A percentile compares a stretch with the other conserved stretches of the same genome.
Conservation (phyloP, 2,888 invertebrate species). For the Ochropacha duplaris region DNA sequence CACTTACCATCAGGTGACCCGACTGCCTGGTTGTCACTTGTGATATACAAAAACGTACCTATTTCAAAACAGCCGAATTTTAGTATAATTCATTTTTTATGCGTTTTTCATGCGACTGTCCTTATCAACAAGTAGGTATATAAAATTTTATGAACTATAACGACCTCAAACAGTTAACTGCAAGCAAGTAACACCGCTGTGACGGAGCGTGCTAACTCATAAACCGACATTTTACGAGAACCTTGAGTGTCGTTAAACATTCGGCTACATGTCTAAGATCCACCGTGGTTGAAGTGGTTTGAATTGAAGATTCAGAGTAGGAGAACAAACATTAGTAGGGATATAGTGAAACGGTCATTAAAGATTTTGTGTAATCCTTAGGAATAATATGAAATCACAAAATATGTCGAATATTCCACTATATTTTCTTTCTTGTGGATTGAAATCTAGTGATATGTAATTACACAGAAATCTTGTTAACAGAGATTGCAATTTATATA, state of each 20-base stretch:
- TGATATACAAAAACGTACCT: neutral
- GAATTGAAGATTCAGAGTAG: neutral
- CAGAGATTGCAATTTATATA: too few species aligned
- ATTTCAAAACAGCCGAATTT: neutral
- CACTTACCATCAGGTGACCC: too few species aligned
- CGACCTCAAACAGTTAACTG: constrained; percentile 40
- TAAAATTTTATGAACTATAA: constrained; percentile 50
- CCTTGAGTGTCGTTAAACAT: constrained; percentile 40
- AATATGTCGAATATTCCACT: too few species aligned
- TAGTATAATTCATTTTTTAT: neutral
- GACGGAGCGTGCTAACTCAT: constrained; percentile 50
- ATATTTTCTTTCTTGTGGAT: too few species aligned
- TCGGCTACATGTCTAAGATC: constrained; percentile 19
- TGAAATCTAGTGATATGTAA: too few species aligned
- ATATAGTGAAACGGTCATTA: too few species aligned
- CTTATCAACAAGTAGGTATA: constrained; percentile 49
- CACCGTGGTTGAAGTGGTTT: constrained; percentile 13
- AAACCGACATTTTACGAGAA: constrained; percentile 60
- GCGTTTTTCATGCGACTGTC: constrained; percentile 13
- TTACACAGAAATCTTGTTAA: too few species aligned
- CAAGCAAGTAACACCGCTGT: constrained; percentile 30
- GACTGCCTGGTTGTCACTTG: too few species aligned
- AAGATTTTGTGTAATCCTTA: too few species aligned
- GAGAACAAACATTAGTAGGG: too few species aligned
- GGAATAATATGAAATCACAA: too few species aligned